phyloP scores from a whole-genome alignment of 2,888 invertebrate genomes.

The Idaea dimidiata region DNA sequence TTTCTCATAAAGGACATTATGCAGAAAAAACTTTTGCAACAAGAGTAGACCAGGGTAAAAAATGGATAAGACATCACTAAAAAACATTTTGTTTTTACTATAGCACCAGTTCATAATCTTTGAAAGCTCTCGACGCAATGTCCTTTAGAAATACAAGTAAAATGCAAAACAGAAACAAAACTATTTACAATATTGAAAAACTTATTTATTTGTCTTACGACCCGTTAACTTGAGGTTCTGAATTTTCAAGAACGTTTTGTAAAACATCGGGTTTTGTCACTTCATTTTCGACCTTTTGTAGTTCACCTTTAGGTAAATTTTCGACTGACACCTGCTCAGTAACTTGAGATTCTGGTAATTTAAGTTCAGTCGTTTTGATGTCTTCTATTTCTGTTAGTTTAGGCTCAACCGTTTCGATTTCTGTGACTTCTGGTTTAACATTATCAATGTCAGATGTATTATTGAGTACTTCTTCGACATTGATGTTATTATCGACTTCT shows the following conservation, averaged over 20 bases:
- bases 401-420: constrained; percentile 5
- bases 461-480: constrained; percentile 35
- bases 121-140: neutral
- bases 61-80: neutral
- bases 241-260: neutral
- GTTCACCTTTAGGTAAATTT: constrained; percentile 3
- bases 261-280: neutral
- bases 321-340: neutral
- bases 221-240: neutral
- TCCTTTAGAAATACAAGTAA: neutral
- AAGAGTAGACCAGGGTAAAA: neutral
- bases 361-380: neutral
- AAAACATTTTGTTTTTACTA: neutral
- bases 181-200: constrained; percentile 2
- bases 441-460: constrained; percentile 13
- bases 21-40: neutral
- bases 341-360: neutral
- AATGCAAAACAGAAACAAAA: constrained; percentile 2
- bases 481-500: constrained; percentile 44
- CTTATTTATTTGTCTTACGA: neutral
- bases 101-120: neutral
- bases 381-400: neutral
- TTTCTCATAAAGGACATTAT: neutral
- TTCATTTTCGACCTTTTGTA: constrained; percentile 4
- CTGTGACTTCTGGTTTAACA: constrained; percentile 19